Evolutionary conservation across 2,113 vertebrate genomes (phyloP).

Genomic region (Uropsilus gracilis): DNA sequence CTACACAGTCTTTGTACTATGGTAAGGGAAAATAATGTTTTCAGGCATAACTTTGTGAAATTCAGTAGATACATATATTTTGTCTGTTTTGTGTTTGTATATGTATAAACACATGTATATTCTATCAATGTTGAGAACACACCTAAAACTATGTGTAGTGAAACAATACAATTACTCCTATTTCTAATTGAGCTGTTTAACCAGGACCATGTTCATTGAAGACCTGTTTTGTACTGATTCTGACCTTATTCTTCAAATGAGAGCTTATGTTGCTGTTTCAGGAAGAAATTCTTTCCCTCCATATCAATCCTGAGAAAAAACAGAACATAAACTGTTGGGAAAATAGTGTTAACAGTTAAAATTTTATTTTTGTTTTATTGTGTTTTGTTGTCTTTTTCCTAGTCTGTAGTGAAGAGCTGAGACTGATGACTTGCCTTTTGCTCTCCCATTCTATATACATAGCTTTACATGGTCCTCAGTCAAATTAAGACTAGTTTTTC

Average conservation of each 20-base stretch:
- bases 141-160: not conserved
- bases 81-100: not conserved
- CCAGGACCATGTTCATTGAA: not conserved
- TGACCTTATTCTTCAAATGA: not conserved
- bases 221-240: not conserved
- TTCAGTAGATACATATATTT: not conserved
- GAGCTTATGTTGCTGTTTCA: not conserved
- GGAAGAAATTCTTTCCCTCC: not conserved
- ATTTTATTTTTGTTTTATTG: not conserved
- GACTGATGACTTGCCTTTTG: not conserved
- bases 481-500: not conserved
- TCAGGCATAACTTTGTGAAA: not conserved
- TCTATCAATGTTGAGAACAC: not conserved
- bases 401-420: not conserved
- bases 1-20: not conserved
- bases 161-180: not conserved
- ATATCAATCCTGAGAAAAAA: not conserved
- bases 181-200: not conserved
- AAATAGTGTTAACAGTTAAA: not conserved
- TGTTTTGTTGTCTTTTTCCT: not conserved
- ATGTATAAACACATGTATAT: not conserved
- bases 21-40: conserved; percentile 6
- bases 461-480: not conserved
- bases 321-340: not conserved
- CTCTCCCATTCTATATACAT: not conserved